These are phyloP conservation scores for Ylistrum balloti DNA, from an alignment of 1,140 invertebrate species.

Conservation along the genomic window DNA sequence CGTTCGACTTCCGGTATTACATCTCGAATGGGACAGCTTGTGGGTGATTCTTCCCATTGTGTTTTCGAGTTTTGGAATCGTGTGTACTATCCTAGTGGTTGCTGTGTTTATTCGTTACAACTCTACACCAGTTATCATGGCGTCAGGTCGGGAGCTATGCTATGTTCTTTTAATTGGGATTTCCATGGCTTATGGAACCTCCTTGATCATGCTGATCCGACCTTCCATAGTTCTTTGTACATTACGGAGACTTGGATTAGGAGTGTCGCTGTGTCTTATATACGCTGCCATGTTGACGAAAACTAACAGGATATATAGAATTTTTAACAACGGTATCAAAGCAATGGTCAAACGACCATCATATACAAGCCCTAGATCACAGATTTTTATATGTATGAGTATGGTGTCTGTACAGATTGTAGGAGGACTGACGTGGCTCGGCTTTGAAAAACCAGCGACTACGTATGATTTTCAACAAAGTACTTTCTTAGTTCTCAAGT, in stretches of 20 bases:
- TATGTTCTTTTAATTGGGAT: conserved; percentile 82
- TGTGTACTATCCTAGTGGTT: conserved; percentile 76
- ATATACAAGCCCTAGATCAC: conserved; percentile 97
- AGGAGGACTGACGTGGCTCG: conserved; percentile 84
- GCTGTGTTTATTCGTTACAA: conserved; percentile 79
- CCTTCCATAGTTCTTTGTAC: conserved; percentile 87
- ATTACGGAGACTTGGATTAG: conserved; percentile 86
- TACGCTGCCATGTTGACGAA: conserved; percentile 91
- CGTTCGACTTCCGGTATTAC: conserved; percentile 81
- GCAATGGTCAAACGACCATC: conserved; percentile 93
- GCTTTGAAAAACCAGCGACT: conserved; percentile 85
- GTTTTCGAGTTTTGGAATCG: conserved; percentile 84
- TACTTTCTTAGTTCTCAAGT: conserved; percentile 85
- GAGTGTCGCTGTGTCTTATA: conserved; percentile 88
- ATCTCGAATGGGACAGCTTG: conserved; percentile 85
- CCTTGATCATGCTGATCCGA: conserved; percentile 79
- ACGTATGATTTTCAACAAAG: conserved; percentile 70
- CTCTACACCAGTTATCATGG: conserved; percentile 82
- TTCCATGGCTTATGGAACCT: conserved; percentile 79
- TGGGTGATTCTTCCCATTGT: conserved; percentile 85
- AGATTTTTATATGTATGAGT: conserved; percentile 93
- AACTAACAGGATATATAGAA: conserved; percentile 89
- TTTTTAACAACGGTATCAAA: conserved; percentile 88
- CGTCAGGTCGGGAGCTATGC: conserved; percentile 81
- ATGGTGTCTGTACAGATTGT: conserved; percentile 85